Conservation (phyloP, 2,888 invertebrate species). For the Microplitis manilae region DNA sequence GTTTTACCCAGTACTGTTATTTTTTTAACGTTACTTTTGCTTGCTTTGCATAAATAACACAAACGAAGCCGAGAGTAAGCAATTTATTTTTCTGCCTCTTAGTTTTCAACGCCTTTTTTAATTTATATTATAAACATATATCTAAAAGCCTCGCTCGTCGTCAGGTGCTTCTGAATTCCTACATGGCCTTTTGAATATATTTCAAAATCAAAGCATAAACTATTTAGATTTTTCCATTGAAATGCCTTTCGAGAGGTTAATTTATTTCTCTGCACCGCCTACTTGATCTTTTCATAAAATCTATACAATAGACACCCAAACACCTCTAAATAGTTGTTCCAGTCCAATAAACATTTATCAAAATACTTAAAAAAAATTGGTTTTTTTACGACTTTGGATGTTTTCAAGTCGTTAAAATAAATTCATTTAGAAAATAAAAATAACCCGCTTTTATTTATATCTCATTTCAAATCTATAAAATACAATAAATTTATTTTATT, state of each 20-base stretch:
- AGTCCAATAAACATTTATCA: neutral
- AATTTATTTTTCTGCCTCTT: slow-evolving; percentile 16
- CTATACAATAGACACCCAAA: neutral
- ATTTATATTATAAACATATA: slow-evolving; percentile 7
- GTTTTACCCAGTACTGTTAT: neutral
- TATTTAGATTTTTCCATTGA: slow-evolving; percentile 15
- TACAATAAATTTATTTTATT: no score
- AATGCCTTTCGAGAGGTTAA: slow-evolving; percentile 21
- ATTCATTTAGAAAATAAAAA: neutral
- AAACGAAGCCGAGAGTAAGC: slow-evolving; percentile 20
- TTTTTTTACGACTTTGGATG: neutral
- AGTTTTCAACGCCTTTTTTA: slow-evolving; percentile 20
- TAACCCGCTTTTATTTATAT: no score
- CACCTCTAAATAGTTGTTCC: neutral
- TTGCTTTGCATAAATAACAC: neutral
- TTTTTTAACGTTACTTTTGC: no score
- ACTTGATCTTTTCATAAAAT: neutral
- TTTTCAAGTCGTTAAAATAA: neutral
- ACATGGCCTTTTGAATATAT: neutral
- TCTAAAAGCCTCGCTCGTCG: neutral
- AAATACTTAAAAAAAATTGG: neutral
- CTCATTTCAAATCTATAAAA: no score
- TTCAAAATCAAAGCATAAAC: neutral
- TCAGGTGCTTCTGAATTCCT: slow-evolving; percentile 40
- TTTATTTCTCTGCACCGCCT: slow-evolving; percentile 1